Evolutionary conservation across 2,113 vertebrate genomes (phyloP), one percentile per base, ranked within the genome.

Genomic region (Glareola pratincola): DNA sequence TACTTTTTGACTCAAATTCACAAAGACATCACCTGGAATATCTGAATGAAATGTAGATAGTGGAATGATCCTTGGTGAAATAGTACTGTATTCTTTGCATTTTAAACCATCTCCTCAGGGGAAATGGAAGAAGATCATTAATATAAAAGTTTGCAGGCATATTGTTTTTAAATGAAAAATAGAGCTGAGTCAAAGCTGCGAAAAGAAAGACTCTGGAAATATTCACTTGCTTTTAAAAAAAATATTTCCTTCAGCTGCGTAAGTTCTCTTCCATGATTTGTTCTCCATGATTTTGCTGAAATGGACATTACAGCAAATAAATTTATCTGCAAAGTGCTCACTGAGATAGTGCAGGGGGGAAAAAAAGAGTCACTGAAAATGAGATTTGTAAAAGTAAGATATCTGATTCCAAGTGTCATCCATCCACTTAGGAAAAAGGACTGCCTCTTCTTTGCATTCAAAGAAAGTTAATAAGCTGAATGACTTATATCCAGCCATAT

Each of bases 331-430:
- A 60, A 73, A 75, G 4, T 17, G 13, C 71, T 75, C 12, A 43
- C 12, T 5, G 39, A 47, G 43, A 53, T 1, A 5, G 13, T 6
- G 12, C 6, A 6, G 12, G 9, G 8, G 7, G 4, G 5, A 15
- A 2, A 6, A 37, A 30, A 30, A 43, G 19, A 60, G 4, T 8
- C 34, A 59, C 12, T 43, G 56, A 72, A 85, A 93, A 59, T 15
- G 1, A 82, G 29, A 72, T 68, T 74, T 89, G 47, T 57, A 48
- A 36, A 72, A 22, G 21, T 43, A 67, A 63, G 12, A 29, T 36
- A 41, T 54, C 26, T 45, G 8, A 37, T 90, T 69, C 34, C 60
- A 54, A 41, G 20, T 5, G 7, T 76, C n/a, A 37, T 32, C 36
- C 8, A 50, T 29, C 13, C 26, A 41, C 14, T n/a, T 64, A 60